Evolutionary conservation across 2,113 vertebrate species (phyloP), one percentile per base, ranked within the genome.

Genomic region (Pelobates fuscus): DNA sequence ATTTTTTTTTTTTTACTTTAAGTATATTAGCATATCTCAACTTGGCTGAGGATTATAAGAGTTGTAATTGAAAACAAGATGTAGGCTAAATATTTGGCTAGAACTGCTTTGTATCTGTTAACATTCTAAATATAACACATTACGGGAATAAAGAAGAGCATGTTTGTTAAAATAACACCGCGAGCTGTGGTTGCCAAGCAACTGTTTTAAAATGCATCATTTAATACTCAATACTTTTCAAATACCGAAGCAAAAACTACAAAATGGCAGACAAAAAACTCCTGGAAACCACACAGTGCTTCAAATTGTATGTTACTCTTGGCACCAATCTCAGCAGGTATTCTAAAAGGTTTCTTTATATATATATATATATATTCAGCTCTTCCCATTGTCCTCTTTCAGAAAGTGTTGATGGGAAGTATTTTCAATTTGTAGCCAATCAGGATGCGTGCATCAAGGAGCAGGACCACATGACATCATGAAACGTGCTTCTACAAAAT

Each of bases 231-330:
- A 43, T 57, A 59, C 5, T 15, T 70, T 75, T 25, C 60, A 77
- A 80, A 27, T 26, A 52, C 3, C 23, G 6, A 30, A 83, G 25
- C 63, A 12, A 81, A 76, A 58, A 74, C 3, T 8, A 65, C 61
- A 64, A n/a, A 1, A 1, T 15, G 6, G 8, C 79, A 46, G 43
- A 20, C 62, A 77, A 76, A n/a, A 67, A 11, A 66, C 32, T 2
- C 5, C 29, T 77, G 52, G 57, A 76, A 60, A 1, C 70, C 78
- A 58, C 24, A 20, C 76, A 75, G 52, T 1, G 32, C 59, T 68
- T 24, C 76, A 70, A 41, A 25, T 32, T 78, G 57, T 78, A 78
- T 80, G 67, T 78, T 84, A 71, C n/a, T 71, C 67, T 77, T 70
- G 41, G 1, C 24, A n/a, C n/a, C n/a, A 5, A 52, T 29, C 55